Percentiles rank a stretch among this genome's conserved stretches.
Evolutionary conservation across 2,113 vertebrate species (phyloP).

Genomic region (Megaptera novaeangliae): DNA sequence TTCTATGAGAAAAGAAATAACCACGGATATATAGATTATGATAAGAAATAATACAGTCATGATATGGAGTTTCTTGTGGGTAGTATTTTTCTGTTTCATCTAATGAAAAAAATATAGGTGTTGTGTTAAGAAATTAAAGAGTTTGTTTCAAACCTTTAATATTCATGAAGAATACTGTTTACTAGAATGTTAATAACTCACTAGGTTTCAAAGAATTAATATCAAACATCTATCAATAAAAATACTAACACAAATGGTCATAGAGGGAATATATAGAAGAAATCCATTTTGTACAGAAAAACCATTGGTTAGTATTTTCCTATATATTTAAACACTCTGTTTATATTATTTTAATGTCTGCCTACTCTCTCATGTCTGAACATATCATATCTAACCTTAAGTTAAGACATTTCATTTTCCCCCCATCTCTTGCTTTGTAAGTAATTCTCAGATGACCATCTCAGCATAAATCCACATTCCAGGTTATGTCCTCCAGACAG

Average conservation of each 20-base stretch:
- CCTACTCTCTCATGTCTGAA: background rate
- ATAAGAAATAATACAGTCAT: background rate
- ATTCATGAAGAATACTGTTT: background rate
- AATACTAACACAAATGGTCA: background rate
- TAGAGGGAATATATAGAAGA: background rate
- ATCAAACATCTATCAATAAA: constrained; percentile 13
- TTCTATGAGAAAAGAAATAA: background rate
- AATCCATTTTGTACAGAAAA: background rate
- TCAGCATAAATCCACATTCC: background rate
- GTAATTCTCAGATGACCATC: background rate
- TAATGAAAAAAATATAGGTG: background rate
- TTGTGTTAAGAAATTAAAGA: background rate
- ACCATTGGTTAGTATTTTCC: background rate
- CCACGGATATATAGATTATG: background rate
- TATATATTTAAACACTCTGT: background rate
- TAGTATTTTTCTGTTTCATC: constrained; percentile 12
- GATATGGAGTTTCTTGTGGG: background rate
- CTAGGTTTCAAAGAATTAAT: background rate
- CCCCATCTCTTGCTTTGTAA: background rate
- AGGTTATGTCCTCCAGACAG: background rate
- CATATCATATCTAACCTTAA: background rate
- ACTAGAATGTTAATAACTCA: constrained; percentile 17
- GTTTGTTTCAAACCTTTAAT: constrained; percentile 12
- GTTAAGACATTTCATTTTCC: background rate
- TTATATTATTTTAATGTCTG: background rate